Base-by-base conservation (phyloP, 1,140 invertebrate genomes). In the Popillia japonica region DNA sequence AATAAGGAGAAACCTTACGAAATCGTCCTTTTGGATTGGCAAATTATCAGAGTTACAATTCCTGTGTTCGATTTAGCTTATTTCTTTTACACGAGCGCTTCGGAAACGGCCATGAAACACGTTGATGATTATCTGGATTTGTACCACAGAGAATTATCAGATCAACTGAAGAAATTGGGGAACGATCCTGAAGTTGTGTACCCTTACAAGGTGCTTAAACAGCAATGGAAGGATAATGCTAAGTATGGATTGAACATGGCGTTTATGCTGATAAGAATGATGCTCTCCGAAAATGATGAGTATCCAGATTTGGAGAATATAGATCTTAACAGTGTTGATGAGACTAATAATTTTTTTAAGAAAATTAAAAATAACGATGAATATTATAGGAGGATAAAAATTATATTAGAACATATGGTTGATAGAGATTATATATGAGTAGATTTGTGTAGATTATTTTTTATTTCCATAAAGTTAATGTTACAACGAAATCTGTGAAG, bases 11-110 rank as follows among this genome's bases (percentile, higher is more conserved):
- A 76, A 10, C 84, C 87, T 40, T 81, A 85, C 55, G 87, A 90
- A 23, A 82, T 88, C 14, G 84, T 81, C 77, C 84, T 90, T 0
- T 79, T 92, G 8, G 91, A 92, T 80, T 90, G 89, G 82, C 91
- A 92, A 83, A 81, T 90, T 9, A 85, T 87, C 11, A 85, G 89
- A 9, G 88, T 89, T 76, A 88, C 88, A 0, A 91, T 90, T 6
- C 91, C 91, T 2, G 87, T 90, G 0, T 88, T 87, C 2, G 91
- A 92, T 78, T 79, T 92, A 68, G 87, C 88, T 0, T 91, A 91
- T 80, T 90, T 89, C 78, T 84, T 92, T 3, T 91, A 89, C 78
- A 87, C 88, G 81, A 88, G 88, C 75, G 88, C 90, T 0, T 87
- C 89, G n/a, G 27, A 86, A 72, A 79, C 1, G 27, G 27, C 27